phyloP scores from a whole-genome alignment of 2,797 vertebrate genomes.

The Myotis findleyi region DNA sequence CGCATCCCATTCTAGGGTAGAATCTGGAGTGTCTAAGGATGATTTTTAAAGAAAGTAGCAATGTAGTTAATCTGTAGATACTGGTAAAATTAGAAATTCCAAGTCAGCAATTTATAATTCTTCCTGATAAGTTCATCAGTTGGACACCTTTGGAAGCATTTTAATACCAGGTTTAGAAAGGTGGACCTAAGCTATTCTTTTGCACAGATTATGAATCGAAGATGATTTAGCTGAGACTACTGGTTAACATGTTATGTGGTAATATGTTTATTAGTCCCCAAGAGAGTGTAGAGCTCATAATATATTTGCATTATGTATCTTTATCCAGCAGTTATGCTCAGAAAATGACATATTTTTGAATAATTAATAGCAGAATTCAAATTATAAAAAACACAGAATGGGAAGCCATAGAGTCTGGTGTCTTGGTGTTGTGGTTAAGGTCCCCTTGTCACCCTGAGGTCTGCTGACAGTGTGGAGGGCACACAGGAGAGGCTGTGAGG shows the following conservation, averaged over 20 bases:
- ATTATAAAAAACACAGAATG: background rate
- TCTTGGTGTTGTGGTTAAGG: background rate
- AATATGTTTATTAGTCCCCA: background rate
- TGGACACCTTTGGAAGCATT: background rate
- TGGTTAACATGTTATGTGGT: background rate
- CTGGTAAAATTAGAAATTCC: background rate
- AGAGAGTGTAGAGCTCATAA: background rate
- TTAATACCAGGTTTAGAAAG: background rate
- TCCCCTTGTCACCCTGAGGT: background rate
- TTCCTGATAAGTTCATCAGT: background rate
- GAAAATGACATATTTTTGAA: slow-evolving; percentile 15
- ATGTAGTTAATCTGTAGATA: background rate
- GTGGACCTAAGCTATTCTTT: background rate
- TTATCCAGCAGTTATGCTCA: slow-evolving; percentile 18
- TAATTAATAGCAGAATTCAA: slow-evolving; percentile 10
- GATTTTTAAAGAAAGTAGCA: background rate
- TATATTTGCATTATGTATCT: background rate
- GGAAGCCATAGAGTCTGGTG: fast-evolving
- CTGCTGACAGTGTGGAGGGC: background rate
- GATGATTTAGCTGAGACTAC: slow-evolving; percentile 8
- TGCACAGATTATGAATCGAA: background rate
- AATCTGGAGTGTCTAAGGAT: background rate
- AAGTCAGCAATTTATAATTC: background rate
- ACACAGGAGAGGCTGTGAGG: background rate
- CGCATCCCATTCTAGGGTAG: fast-evolving